Percentiles rank a stretch among this genome's conserved stretches.
phyloP scores from a whole-genome alignment of 2,888 invertebrate species.

The Leptopilina drosophilae region DNA sequence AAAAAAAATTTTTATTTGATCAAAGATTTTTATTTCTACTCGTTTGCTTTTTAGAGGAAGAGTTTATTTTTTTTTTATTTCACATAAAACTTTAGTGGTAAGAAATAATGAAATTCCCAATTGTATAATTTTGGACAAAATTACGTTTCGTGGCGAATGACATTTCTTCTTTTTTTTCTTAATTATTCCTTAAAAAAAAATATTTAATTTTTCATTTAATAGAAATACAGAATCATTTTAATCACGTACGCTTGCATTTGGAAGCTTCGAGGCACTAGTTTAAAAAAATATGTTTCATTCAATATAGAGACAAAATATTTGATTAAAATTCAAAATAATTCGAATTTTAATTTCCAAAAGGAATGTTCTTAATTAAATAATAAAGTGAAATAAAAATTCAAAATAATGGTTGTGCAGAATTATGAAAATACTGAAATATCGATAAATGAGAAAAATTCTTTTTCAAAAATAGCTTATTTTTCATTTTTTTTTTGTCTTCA shows the following conservation, averaged over 20 bases:
- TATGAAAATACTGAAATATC: no score
- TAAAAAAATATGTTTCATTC: conserved; percentile 5
- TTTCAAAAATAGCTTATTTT: no score
- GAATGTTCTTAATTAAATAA: neutral
- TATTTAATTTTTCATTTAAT: neutral
- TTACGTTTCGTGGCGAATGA: conserved; percentile 60
- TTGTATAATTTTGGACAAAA: neutral
- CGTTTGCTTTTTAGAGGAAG: no score
- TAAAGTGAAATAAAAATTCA: neutral
- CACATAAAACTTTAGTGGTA: no score
- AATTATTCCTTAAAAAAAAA: neutral
- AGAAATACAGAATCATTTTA: conserved; percentile 43
- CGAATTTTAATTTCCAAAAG: no score
- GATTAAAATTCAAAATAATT: no score
- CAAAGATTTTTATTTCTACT: neutral
- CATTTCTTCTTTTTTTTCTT: neutral
- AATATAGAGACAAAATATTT: neutral
- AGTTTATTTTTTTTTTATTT: no score
- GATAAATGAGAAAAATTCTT: no score
- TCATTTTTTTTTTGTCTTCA: no score
- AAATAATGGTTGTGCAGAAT: no score
- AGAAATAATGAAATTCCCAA: no score
- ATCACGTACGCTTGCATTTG: conserved; percentile 63
- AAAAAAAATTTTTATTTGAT: neutral
- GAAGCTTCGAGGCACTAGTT: conserved; percentile 55